phyloP scores from a whole-genome alignment of 2,888 invertebrate species.

The Bellardia bayeri region DNA sequence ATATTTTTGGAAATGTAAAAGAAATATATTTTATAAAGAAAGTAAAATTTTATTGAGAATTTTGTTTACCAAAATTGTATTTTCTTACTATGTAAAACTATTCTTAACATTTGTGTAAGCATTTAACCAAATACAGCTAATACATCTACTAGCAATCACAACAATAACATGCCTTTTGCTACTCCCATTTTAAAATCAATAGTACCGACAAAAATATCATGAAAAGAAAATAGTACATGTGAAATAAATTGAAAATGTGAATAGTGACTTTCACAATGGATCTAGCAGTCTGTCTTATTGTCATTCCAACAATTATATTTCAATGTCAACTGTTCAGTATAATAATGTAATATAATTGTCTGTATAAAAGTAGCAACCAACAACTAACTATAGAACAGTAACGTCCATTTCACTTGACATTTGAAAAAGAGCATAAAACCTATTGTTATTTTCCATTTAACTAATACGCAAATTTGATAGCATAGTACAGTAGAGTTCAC shows the following conservation, averaged over 20 bases:
- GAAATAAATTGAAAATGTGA: neutral
- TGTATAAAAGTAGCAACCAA: conserved; percentile 8
- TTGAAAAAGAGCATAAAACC: conserved; percentile 1
- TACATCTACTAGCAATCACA: too few relatives aligned
- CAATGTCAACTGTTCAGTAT: neutral
- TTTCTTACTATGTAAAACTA: too few relatives aligned
- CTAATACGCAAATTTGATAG: neutral
- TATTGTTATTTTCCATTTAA: conserved; percentile 1
- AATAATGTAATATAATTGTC: neutral
- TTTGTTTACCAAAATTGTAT: too few relatives aligned
- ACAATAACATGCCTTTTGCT: neutral
- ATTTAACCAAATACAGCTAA: too few relatives aligned
- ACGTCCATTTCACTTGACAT: conserved; percentile 23
- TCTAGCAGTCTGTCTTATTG: neutral
- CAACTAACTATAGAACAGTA: neutral
- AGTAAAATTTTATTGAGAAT: too few relatives aligned
- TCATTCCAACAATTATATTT: neutral
- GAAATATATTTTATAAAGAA: neutral
- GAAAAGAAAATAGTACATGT: neutral
- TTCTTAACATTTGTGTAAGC: too few relatives aligned
- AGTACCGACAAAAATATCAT: neutral
- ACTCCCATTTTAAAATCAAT: neutral
- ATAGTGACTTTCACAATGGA: neutral
- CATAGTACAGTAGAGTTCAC: neutral
- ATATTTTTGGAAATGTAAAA: neutral